These are phyloP conservation scores for Daubentonia madagascariensis DNA, from an alignment of 2,113 vertebrate species.

Conservation along the genomic window DNA sequence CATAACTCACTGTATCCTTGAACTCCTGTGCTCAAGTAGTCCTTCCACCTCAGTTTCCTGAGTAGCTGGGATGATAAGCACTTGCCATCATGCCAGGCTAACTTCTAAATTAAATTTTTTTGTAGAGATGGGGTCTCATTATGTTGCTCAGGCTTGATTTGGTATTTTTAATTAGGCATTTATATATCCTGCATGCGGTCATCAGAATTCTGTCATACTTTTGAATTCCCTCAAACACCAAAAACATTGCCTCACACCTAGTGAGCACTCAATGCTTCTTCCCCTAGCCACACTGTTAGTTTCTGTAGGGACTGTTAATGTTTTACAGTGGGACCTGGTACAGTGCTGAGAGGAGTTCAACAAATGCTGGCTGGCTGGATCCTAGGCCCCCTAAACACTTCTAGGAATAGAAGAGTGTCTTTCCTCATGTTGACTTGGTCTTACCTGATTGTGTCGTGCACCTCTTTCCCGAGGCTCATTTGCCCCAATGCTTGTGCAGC, in stretches of 20 bases:
- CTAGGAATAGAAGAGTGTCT: background rate
- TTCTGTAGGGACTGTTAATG: background rate
- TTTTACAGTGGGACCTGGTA: background rate
- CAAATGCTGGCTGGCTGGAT: background rate
- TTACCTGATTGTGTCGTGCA: constrained; percentile 84
- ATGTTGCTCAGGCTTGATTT: background rate
- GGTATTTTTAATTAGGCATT: background rate
- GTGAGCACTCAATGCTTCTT: background rate
- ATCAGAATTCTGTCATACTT: background rate
- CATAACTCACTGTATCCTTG: too few species aligned
- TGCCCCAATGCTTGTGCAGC: constrained; percentile 82
- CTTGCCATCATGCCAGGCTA: too few species aligned
- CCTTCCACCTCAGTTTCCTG: too few species aligned
- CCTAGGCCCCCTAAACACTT: background rate
- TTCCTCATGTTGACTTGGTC: background rate
- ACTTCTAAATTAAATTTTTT: too few species aligned
- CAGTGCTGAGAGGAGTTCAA: background rate
- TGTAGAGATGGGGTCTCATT: too few species aligned
- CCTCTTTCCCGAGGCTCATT: constrained; percentile 80
- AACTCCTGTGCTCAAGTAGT: too few species aligned
- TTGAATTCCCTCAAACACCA: background rate
- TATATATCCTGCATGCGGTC: background rate
- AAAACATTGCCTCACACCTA: background rate
- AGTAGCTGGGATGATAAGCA: too few species aligned
- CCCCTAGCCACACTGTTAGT: background rate